Evolutionary conservation across 2,797 vertebrate species (phyloP), one percentile per base, ranked within the genome.

Genomic region (Microctenopoma stevenorrisi): DNA sequence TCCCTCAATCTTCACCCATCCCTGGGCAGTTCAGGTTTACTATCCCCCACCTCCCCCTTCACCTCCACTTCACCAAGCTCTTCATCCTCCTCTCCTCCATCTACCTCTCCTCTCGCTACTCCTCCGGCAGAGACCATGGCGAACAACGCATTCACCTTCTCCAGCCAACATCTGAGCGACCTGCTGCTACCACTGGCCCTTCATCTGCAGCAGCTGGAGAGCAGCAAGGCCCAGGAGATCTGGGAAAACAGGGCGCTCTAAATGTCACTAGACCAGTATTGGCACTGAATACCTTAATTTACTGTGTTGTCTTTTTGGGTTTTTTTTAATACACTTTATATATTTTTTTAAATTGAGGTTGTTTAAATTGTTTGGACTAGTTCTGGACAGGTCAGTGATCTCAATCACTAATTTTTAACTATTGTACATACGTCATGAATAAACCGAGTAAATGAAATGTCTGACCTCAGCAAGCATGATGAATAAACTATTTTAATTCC

Each of bases 61-160:
- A 56, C 78, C 4, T 61, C 77, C 3, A 44, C 75, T 2, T 88
- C 84, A 0, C 69, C 89, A 0, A 70, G 50, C 5, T 86, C 88
- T 0, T 88, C 89, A 0, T 83, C 91, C 0, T 88, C 90, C 0
- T 90, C 92, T 2, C 72, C 90, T 1, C 71, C 91, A 0, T 86
- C 90, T 0, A 68, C 76, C 7, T 85, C 91, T 3, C 84, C 92
- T 0, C 47, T 86, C 1, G 35, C 73, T 16, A 90, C 94, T 0
- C 88, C 84, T 0, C 75, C 90, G 0, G 76, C 78, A 0, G 90
- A 89, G 15, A 58, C 57, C 0, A 42, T 70, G 0, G 93, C 89
- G 40, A 86, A 92, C 78, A 94, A 94, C 0, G 94, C 93, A 3
- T 95, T 95, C 78, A 90, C 92, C 30, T 95, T 95, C 81, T 94